Percentiles rank a stretch among this genome's conserved stretches.
These are phyloP conservation scores for Drosophila sp. DNA, from an alignment of 1,140 invertebrate species.

Conservation along the genomic window DNA sequence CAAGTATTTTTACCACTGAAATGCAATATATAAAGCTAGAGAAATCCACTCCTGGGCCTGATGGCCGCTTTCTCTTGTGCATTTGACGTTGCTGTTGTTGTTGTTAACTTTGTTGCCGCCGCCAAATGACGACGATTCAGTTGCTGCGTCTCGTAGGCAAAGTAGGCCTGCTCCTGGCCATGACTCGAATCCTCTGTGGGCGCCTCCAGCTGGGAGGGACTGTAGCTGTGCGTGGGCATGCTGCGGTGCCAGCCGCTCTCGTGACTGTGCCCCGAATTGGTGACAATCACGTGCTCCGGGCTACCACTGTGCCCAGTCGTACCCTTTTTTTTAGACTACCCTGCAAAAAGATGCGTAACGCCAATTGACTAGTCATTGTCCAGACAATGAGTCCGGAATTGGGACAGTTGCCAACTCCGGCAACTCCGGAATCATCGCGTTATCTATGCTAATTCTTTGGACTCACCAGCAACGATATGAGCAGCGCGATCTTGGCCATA, in stretches of 20 bases:
- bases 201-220: constrained; percentile 42
- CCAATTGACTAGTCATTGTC: constrained; percentile 50
- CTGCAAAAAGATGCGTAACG: constrained; percentile 74
- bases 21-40: constrained; percentile 63
- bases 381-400: constrained; percentile 7
- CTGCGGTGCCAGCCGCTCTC: constrained; percentile 80
- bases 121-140: constrained; percentile 46
- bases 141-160: constrained; percentile 56
- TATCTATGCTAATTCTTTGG: not conserved
- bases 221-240: constrained; percentile 67
- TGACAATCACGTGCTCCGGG: constrained; percentile 87
- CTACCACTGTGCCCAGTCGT: constrained; percentile 85
- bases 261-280: constrained; percentile 85
- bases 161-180: constrained; percentile 49
- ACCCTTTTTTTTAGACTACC: constrained; percentile 88
- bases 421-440: not conserved
- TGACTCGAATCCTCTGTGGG: constrained; percentile 25
- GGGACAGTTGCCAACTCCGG: too few relatives aligned
- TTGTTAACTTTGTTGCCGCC: not conserved
- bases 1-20: constrained; percentile 58
- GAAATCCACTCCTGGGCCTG: constrained; percentile 46
- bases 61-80: constrained; percentile 5
- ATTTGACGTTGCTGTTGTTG: constrained; percentile 13
- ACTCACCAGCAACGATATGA: constrained; percentile 87
- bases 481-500: constrained; percentile 88